Percentiles rank a stretch among this genome's conserved stretches.
These are phyloP conservation scores for Vulpes vulpes DNA, from an alignment of 2,113 vertebrate species.

Conservation along the genomic window DNA sequence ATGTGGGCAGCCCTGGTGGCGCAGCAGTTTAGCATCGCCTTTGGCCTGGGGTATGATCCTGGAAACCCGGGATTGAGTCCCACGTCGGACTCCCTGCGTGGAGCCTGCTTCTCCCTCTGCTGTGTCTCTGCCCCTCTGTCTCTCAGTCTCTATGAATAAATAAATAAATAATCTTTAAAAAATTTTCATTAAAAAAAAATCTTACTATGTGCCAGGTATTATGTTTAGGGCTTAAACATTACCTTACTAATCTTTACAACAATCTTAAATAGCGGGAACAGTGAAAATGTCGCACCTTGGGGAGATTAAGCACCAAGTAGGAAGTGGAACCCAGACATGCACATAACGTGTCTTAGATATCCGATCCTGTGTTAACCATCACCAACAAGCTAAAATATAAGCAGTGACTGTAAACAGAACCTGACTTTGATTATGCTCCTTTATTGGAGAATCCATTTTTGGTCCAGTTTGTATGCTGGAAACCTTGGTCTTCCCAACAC, in stretches of 20 bases:
- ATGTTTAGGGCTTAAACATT: not conserved
- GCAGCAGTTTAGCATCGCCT: too few species aligned
- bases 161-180: too few species aligned
- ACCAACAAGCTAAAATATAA: not conserved
- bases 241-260: not conserved
- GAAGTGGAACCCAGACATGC: not conserved
- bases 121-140: too few species aligned
- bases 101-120: too few species aligned
- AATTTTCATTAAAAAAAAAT: not conserved
- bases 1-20: not conserved
- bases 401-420: not conserved
- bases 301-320: not conserved
- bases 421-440: not conserved
- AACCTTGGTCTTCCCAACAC: not conserved
- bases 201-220: not conserved
- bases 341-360: not conserved
- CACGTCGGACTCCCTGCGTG: too few species aligned
- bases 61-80: too few species aligned
- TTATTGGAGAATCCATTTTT: not conserved
- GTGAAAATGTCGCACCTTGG: not conserved
- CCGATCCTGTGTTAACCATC: not conserved
- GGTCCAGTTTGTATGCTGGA: not conserved
- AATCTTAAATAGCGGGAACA: not conserved
- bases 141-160: too few species aligned
- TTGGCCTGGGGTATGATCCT: too few species aligned